A percentile compares a stretch with the other conserved stretches of the same genome.
Conservation (phyloP, 2,113 vertebrate genomes). For the Laticauda laticaudata region DNA sequence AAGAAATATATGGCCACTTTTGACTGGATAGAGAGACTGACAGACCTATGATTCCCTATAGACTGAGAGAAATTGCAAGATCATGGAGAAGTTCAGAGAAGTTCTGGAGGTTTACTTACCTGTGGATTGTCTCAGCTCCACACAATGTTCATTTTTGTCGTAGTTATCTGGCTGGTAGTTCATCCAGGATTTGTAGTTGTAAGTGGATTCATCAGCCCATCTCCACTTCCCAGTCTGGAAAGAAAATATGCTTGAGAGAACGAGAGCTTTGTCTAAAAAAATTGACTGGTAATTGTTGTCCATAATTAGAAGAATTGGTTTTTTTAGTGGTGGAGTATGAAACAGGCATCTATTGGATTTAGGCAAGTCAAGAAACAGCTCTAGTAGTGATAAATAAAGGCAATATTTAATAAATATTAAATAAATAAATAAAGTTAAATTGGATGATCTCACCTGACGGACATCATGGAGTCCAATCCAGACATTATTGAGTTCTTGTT, state of each 20-base stretch:
- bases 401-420: no score
- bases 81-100: neutral
- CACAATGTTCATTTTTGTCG: neutral
- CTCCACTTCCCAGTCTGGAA: constrained; percentile 13
- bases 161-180: neutral
- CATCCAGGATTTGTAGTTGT: constrained; percentile 26
- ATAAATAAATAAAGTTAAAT: neutral
- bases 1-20: no score
- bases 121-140: neutral
- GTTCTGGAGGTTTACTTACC: neutral
- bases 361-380: no score
- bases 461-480: constrained; percentile 11
- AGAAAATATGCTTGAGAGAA: neutral
- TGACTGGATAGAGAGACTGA: no score
- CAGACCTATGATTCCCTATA: no score
- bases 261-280: neutral
- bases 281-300: neutral
- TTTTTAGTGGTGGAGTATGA: no score
- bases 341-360: no score
- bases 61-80: no score
- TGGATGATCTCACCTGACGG: neutral
- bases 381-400: neutral
- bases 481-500: neutral
- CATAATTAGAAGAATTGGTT: no score
- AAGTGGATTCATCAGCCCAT: constrained; percentile 12